phyloP scores from a whole-genome alignment of 2,797 vertebrate species.

The Tragelaphus eurycerus region DNA sequence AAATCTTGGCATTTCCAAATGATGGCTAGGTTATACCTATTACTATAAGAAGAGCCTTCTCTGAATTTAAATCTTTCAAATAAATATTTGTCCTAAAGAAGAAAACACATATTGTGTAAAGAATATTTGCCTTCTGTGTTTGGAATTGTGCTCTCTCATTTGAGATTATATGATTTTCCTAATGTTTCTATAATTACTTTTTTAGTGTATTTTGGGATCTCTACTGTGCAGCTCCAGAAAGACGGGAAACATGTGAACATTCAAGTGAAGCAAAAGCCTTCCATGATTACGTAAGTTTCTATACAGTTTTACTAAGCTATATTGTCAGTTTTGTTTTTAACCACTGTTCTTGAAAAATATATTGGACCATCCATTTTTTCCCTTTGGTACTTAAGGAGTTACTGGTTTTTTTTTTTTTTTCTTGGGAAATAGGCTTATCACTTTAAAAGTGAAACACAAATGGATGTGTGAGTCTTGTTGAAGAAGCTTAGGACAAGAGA shows the following conservation, averaged over 20 bases:
- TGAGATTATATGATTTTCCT: constrained; percentile 19
- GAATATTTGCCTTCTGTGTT: neutral
- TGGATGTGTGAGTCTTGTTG: neutral
- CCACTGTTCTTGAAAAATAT: neutral
- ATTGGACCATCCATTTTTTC: neutral
- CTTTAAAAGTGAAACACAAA: constrained; percentile 6
- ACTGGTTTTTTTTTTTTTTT: neutral
- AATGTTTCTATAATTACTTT: constrained; percentile 69
- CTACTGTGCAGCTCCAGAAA: constrained; percentile 92
- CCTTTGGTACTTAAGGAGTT: constrained; percentile 8
- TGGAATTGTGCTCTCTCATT: neutral
- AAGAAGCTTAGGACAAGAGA: neutral
- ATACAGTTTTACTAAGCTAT: neutral
- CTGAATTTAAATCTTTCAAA: constrained; percentile 16
- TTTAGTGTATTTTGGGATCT: constrained; percentile 93
- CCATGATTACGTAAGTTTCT: constrained; percentile 91
- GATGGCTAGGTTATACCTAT: neutral
- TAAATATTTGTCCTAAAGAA: neutral
- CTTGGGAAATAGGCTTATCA: neutral
- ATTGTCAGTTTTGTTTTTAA: neutral
- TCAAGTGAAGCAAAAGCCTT: constrained; percentile 94
- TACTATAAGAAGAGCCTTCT: neutral
- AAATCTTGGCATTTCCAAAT: neutral
- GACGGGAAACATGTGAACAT: constrained; percentile 92
- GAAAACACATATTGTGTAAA: neutral